These are phyloP conservation scores for Dendrolimus houi DNA, from an alignment of 2,888 invertebrate genomes.

Conservation along the genomic window DNA sequence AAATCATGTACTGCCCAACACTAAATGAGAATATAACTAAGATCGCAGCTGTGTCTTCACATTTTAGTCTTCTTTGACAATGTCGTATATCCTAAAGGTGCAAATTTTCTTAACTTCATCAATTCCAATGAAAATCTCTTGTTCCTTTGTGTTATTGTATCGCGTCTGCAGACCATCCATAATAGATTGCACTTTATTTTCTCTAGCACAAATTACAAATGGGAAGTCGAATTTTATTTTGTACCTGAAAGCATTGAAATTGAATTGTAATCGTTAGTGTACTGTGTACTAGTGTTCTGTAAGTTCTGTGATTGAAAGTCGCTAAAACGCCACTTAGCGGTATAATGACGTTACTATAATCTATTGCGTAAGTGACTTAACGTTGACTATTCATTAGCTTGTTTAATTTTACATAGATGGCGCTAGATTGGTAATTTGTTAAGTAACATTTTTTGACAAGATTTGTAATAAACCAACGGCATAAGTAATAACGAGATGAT, in stretches of 20 bases:
- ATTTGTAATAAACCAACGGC: too few relatives aligned
- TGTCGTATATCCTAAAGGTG: slow-evolving; percentile 72
- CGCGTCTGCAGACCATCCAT: slow-evolving; percentile 72
- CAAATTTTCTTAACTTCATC: slow-evolving; percentile 83
- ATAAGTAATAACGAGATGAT: too few relatives aligned
- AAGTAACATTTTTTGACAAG: too few relatives aligned
- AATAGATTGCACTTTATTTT: slow-evolving; percentile 78
- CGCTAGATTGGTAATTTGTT: slow-evolving; percentile 6
- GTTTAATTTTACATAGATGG: slow-evolving; percentile 15
- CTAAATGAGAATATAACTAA: too few relatives aligned
- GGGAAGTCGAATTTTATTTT: slow-evolving; percentile 81
- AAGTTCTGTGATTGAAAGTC: too few relatives aligned
- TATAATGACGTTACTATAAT: neutral
- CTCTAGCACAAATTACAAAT: slow-evolving; percentile 80
- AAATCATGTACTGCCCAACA: too few relatives aligned
- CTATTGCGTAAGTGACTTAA: too few relatives aligned
- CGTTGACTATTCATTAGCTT: too few relatives aligned
- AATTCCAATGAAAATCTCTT: slow-evolving; percentile 76
- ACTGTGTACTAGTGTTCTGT: too few relatives aligned
- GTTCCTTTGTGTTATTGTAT: slow-evolving; percentile 64
- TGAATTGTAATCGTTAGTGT: too few relatives aligned
- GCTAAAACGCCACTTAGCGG: slow-evolving; percentile 11
- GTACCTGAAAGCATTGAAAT: slow-evolving; percentile 71
- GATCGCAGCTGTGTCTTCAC: too few relatives aligned
- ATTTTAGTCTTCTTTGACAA: slow-evolving; percentile 41